These are phyloP conservation scores for Elachura formosa DNA, from an alignment of 2,113 vertebrate genomes.

Conservation along the genomic window DNA sequence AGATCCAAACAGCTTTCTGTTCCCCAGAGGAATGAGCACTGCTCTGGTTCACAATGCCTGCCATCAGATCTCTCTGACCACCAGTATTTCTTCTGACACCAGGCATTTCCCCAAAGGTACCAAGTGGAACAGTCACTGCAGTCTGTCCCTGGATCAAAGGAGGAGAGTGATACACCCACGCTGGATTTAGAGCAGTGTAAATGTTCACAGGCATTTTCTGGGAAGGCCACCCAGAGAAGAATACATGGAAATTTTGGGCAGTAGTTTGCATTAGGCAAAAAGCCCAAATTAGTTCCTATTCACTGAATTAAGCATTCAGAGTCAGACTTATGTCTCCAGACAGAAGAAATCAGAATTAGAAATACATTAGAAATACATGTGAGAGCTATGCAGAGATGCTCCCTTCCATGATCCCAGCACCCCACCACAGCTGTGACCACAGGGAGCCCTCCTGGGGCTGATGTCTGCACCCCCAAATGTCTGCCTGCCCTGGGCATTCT, in stretches of 20 bases:
- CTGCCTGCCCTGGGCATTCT: neutral
- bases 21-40: neutral
- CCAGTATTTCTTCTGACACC: neutral
- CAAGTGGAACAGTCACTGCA: neutral
- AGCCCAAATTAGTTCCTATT: neutral
- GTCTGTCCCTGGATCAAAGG: neutral
- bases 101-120: neutral
- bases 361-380: neutral
- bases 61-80: neutral
- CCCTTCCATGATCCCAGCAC: neutral
- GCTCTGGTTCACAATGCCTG: neutral
- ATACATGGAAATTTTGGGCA: neutral
- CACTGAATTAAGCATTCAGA: neutral
- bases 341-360: no score
- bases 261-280: neutral
- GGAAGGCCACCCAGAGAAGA: neutral
- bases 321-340: rapidly evolving
- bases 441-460: neutral
- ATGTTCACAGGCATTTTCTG: neutral
- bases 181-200: neutral
- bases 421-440: rapidly evolving
- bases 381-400: neutral
- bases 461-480: rapidly evolving
- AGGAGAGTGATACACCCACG: neutral
- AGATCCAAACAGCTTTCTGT: neutral